These are phyloP conservation scores for Regulus satrapa DNA, from an alignment of 2,113 vertebrate species.

Conservation along the genomic window DNA sequence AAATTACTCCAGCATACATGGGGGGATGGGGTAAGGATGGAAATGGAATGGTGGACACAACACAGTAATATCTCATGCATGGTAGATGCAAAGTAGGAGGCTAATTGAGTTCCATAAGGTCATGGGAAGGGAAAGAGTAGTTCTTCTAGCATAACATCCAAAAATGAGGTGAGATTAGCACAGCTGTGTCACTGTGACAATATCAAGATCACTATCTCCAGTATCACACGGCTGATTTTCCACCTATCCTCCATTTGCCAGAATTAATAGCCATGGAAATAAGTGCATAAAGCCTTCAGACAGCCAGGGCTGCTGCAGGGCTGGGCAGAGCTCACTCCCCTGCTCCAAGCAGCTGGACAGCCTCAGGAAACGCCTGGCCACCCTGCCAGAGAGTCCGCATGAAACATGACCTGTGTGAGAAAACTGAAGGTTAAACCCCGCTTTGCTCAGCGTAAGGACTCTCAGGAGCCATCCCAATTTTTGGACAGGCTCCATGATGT, in stretches of 20 bases:
- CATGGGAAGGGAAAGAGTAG: conserved; percentile 62
- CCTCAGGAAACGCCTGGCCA: background rate
- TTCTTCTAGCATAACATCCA: background rate
- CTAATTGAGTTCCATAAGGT: conserved; percentile 67
- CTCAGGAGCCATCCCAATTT: background rate
- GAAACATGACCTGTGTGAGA: conserved; percentile 31
- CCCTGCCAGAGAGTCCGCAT: fast-evolving
- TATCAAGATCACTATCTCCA: background rate
- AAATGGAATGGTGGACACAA: background rate
- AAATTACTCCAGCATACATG: background rate
- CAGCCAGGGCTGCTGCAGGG: background rate
- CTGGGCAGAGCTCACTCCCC: background rate
- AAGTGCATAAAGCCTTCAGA: background rate
- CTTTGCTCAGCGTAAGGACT: background rate
- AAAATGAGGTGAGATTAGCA: conserved; percentile 21
- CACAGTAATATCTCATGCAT: background rate
- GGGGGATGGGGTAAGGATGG: background rate
- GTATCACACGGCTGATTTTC: background rate
- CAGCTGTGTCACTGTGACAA: background rate
- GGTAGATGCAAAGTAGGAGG: conserved; percentile 45
- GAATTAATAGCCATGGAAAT: conserved; percentile 10
- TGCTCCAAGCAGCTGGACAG: background rate
- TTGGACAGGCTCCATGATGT: background rate
- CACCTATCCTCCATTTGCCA: background rate
- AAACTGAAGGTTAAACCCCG: background rate